A percentile compares a stretch with the other conserved stretches of the same genome.
phyloP scores from a whole-genome alignment of 30 jellyfish, hydroid and myxozoan genomes.

The Cassiopea xamachana region DNA sequence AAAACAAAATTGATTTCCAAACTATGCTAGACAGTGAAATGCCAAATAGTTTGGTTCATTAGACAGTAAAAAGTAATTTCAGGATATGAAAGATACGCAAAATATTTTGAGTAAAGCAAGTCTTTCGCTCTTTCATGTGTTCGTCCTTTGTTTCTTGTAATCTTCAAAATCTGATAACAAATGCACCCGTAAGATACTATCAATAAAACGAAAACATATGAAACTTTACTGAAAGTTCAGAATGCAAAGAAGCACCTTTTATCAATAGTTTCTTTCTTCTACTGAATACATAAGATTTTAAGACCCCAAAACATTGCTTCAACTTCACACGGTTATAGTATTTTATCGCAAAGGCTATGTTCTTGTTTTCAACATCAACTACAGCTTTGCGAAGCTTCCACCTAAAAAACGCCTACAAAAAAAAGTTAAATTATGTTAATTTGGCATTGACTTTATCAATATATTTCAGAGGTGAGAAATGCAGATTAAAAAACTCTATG shows the following conservation, averaged over 20 bases:
- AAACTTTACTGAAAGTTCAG: not conserved
- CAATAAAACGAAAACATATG: too few relatives aligned
- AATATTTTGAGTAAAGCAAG: too few relatives aligned
- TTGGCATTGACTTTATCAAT: too few relatives aligned
- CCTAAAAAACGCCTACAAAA: slow-evolving; percentile 12
- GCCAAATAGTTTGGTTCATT: too few relatives aligned
- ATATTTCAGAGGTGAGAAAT: too few relatives aligned
- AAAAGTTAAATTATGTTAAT: not conserved
- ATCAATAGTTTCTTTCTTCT: slow-evolving; percentile 41
- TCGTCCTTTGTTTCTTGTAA: too few relatives aligned
- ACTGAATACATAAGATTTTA: slow-evolving; percentile 10
- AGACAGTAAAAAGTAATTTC: too few relatives aligned
- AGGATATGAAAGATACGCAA: too few relatives aligned
- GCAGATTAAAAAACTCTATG: too few relatives aligned
- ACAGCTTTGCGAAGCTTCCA: slow-evolving; percentile 42
- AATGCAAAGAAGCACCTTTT: slow-evolving; percentile 20
- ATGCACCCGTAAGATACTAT: not conserved
- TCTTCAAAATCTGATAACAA: not conserved
- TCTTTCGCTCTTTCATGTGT: too few relatives aligned
- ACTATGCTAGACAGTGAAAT: too few relatives aligned
- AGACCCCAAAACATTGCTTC: slow-evolving; percentile 2
- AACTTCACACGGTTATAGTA: not conserved
- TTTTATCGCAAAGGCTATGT: slow-evolving; percentile 13
- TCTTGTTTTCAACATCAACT: slow-evolving; percentile 19
- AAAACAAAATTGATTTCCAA: too few relatives aligned